Evolutionary conservation across 2,113 vertebrate genomes (phyloP).

Genomic region (Myrmecophaga tridactyla): DNA sequence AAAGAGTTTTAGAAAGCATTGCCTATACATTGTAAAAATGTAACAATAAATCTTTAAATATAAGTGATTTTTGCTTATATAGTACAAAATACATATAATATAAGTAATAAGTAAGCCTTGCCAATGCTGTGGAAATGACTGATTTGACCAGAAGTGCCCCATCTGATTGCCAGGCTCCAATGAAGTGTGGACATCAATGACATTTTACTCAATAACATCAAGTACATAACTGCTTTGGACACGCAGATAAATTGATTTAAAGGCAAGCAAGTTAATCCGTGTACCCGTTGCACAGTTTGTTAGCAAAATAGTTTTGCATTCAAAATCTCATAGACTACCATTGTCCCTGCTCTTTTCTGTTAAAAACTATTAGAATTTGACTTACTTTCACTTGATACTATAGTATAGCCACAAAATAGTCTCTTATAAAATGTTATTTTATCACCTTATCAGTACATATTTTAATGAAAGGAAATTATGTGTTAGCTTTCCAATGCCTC

Average conservation of each 20-base stretch:
- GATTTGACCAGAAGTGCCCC: neutral
- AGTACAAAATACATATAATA: too few species aligned
- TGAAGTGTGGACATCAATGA: neutral
- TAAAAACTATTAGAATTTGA: neutral
- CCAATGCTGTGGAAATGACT: neutral
- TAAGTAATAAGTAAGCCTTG: neutral
- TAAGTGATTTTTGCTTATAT: neutral
- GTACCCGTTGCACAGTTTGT: neutral
- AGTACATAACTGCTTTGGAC: neutral
- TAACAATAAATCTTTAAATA: neutral
- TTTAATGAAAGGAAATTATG: slow-evolving; percentile 39
- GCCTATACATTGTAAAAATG: neutral
- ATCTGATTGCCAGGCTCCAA: neutral
- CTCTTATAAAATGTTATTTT: slow-evolving; percentile 28
- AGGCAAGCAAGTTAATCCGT: neutral
- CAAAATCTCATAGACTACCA: neutral
- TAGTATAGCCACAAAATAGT: neutral
- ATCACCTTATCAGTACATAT: neutral
- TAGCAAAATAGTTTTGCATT: neutral
- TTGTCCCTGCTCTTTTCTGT: neutral
- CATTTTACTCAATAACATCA: neutral
- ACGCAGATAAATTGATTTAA: neutral
- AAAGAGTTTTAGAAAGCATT: neutral
- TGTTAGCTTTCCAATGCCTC: neutral
- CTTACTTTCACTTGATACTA: neutral